Evolutionary conservation across 2,888 invertebrate genomes (phyloP), one percentile per base, ranked within the genome.

Genomic region (Hipparchia sbordonii): DNA sequence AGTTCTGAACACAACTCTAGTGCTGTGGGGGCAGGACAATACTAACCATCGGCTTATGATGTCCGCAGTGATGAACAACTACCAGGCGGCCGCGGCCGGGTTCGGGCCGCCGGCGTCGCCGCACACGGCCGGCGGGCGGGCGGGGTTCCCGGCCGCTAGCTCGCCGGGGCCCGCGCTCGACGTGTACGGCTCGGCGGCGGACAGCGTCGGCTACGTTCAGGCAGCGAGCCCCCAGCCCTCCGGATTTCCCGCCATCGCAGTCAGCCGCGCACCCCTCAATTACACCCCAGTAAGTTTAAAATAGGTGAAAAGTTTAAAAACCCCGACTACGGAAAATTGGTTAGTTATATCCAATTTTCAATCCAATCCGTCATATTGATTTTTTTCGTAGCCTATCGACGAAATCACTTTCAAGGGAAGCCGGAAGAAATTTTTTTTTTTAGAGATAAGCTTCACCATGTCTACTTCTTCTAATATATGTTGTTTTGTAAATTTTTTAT

Each of bases 201-300:
- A 98, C 88, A 97, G 97, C 88, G 97, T 97, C 81, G 98, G 98
- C 89, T 99, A 98, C 94, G 98, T 98, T 88, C 98, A 98, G 95
- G 98, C 98, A 84, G 98, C 98, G 83, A 98, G 98, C 94, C 98
- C 99, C 85, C 99, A 99, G 94, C 98, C 98, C 83, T 97, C 98
- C 87, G 98, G 98, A 86, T 98, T 98, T 94, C 98, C 98, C 87
- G 97, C 97, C 83, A 98, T 98, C 92, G 98, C 98, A 84, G 98
- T 98, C 88, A 98, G 97, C 95, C 97, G 97, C 89, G 97, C 98
- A 87, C 97, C 97, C 92, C 96, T 97, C 94, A 97, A 97, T 95
- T 97, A 97, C 94, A 97, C 97, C 95, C 97, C 97, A 95, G 97
- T 97, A 95, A 96, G 97, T 85, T 60, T 62, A 6, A 67, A 67